Evolutionary conservation across 1,140 invertebrate species (phyloP), one percentile per base, ranked within the genome.

Genomic region (Rhagoletis pomonella): DNA sequence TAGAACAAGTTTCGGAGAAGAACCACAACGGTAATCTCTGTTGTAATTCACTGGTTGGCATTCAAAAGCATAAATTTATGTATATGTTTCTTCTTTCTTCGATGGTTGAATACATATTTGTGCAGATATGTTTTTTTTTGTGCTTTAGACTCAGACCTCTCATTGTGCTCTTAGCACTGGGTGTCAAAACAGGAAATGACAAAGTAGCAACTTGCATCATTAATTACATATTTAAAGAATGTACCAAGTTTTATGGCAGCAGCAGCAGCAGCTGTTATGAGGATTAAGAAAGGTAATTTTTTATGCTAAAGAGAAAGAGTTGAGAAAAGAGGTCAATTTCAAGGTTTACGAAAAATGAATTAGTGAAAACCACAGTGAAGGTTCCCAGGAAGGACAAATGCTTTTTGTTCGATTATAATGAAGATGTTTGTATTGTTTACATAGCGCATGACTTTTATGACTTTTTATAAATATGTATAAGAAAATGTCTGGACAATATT

Each of bases 101-200:
- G 69, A 29, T 55, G 3, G 44, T 17, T 17, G 73, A 55, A 81
- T 81, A 29, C 29, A 29, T 29, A 29, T 81, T 55, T 81, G 73
- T 55, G 29, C 1, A 29, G 29, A 17, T 44, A n/a, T 44, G 7
- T 55, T 55, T 7, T 17, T 44, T 47, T 47, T 39, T 67, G 7
- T 39, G 3, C 44, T 73, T 44, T 14, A 47, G 17, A 44, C n/a
- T 58, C 55, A 42, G 73, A 19, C 73, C 55, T 55, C 73, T 55
- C 44, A 10, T 50, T 50, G 29, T 47, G 55, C 55, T 81, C 73
- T 81, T 81, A 19, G 73, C 42, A 17, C 73, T 81, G 73, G 10
- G 73, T 81, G 73, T 50, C 73, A 81, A 81, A 55, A 81, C 73
- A 81, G 73, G 73, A 81, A 81, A 81, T 81, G 73, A 81, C 73